Percentiles rank a stretch among this genome's conserved stretches.
These are phyloP conservation scores for Scaptodrosophila lebanonensis DNA, from an alignment of 1,140 invertebrate species.

Conservation along the genomic window DNA sequence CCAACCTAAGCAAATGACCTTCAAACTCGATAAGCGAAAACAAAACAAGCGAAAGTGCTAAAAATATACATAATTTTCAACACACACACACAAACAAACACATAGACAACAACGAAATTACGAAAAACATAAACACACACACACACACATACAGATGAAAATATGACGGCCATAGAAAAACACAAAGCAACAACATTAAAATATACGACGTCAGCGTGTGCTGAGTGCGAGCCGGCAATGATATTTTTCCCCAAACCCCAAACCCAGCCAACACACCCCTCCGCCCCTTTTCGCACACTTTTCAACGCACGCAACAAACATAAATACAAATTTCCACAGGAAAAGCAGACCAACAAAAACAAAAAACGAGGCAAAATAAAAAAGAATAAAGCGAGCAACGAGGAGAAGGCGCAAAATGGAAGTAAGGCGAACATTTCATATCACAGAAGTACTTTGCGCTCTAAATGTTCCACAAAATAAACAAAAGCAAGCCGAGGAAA, in stretches of 20 bases:
- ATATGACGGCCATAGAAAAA: slow-evolving; percentile 54
- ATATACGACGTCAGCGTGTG: slow-evolving; percentile 46
- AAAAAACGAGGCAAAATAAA: slow-evolving; percentile 24
- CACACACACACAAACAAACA: slow-evolving; percentile 38
- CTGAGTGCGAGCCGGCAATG: slow-evolving; percentile 47
- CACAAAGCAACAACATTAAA: slow-evolving; percentile 60
- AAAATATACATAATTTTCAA: slow-evolving; percentile 74
- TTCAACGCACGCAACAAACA: slow-evolving; percentile 32
- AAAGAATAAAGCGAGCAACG: slow-evolving; percentile 56
- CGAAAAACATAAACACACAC: slow-evolving; percentile 2
- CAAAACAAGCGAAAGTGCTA: slow-evolving; percentile 73
- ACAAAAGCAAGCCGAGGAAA: slow-evolving; percentile 39
- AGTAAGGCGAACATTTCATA: slow-evolving; percentile 56
- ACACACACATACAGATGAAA: slow-evolving; percentile 29
- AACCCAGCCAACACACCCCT: too few species aligned
- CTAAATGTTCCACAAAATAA: slow-evolving; percentile 38
- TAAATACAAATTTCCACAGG: slow-evolving; percentile 72
- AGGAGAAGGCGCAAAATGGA: slow-evolving; percentile 48
- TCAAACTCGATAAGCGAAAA: slow-evolving; percentile 75
- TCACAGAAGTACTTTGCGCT: slow-evolving; percentile 54
- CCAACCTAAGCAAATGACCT: slow-evolving; percentile 62
- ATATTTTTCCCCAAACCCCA: slow-evolving; percentile 38
- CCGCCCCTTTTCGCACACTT: slow-evolving; percentile 3
- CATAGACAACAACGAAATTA: slow-evolving; percentile 8
- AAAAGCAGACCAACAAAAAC: slow-evolving; percentile 39